Base-by-base conservation (phyloP, 2,888 invertebrate species). In the Aphidoletes aphidimyza region DNA sequence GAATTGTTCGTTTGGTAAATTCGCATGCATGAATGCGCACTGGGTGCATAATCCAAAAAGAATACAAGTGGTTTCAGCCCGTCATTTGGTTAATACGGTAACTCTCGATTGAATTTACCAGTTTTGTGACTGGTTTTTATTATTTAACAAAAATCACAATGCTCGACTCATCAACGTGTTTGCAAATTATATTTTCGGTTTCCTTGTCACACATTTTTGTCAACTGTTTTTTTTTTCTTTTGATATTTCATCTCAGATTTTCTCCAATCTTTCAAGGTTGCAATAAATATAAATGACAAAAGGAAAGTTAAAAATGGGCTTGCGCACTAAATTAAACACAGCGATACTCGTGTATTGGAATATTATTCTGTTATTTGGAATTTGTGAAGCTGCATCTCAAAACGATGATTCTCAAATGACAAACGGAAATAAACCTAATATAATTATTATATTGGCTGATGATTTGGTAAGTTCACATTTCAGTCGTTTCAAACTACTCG, bases 371-470 rank as follows among this genome's bases (percentile, higher is more conserved):
- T 30, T 69, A n/a, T 5, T 34, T 30, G 69, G 11, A 5, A 9
- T 30, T 30, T 54, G 54, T 54, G 6, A 6, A n/a, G 30, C 69
- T 14, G 2, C n/a, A n/a, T n/a, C n/a, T n/a, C n/a, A 69, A 22
- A 22, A 54, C 2, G 3, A 34, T 69, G 69, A 5, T 11, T 54
- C 54, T 22, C 54, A 54, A 3, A 69, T 14, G 30, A 30, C 5
- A 1, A 69, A 34, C 26, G 69, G 69, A 83, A 84, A 84, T 22
- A 86, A 89, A 86, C 93, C 95, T 8, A 92, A 96, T 88, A 93
- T 96, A 85, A 91, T 96, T 85, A 92, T 95, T 86, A 94, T 96
- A 86, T 91, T 96, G 88, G 95, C 94, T 0, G 96, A 96, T 91
- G 96, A 96, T 89, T 91, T 96, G 93, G 96, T 95, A 91, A 89